phyloP scores from a whole-genome alignment of 2,113 vertebrate genomes.

The Macquaria australasica region DNA sequence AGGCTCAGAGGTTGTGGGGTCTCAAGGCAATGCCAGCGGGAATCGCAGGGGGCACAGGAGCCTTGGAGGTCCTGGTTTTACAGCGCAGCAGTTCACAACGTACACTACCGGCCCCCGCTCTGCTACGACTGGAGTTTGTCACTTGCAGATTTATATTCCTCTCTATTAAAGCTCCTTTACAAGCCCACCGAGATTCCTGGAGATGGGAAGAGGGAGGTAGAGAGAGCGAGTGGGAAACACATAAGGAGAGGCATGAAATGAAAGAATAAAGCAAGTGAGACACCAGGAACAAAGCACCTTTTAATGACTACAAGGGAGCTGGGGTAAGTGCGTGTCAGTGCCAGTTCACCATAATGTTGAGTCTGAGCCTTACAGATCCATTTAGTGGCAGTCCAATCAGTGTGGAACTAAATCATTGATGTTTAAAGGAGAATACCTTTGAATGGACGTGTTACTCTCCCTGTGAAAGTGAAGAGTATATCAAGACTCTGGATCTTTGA shows the following conservation, averaged over 20 bases:
- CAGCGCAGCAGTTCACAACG: conserved; percentile 55
- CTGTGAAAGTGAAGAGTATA: conserved; percentile 5
- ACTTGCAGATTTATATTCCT: conserved; percentile 80
- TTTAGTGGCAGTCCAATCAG: conserved; percentile 23
- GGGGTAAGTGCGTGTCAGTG: conserved; percentile 36
- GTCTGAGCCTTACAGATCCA: conserved; percentile 31
- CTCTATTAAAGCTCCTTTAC: conserved; percentile 80
- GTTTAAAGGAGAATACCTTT: background rate
- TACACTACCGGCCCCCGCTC: conserved; percentile 49
- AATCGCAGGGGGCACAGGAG: conserved; percentile 56
- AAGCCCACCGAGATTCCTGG: conserved; percentile 63
- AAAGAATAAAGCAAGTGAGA: conserved; percentile 54
- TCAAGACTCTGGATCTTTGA: background rate
- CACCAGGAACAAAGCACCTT: conserved; percentile 38
- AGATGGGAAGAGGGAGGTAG: conserved; percentile 36
- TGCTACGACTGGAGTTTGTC: conserved; percentile 75
- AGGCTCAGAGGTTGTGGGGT: conserved; percentile 53
- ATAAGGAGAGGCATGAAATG: conserved; percentile 41
- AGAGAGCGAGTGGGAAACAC: conserved; percentile 36
- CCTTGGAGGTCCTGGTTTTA: conserved; percentile 77
- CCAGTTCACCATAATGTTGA: conserved; percentile 28
- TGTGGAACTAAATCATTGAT: conserved; percentile 28
- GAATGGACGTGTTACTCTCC: background rate
- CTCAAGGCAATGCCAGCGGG: conserved; percentile 50
- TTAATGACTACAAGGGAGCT: conserved; percentile 53